These are phyloP conservation scores for Pollenia labialis DNA, from an alignment of 2,888 invertebrate genomes.

Conservation along the genomic window DNA sequence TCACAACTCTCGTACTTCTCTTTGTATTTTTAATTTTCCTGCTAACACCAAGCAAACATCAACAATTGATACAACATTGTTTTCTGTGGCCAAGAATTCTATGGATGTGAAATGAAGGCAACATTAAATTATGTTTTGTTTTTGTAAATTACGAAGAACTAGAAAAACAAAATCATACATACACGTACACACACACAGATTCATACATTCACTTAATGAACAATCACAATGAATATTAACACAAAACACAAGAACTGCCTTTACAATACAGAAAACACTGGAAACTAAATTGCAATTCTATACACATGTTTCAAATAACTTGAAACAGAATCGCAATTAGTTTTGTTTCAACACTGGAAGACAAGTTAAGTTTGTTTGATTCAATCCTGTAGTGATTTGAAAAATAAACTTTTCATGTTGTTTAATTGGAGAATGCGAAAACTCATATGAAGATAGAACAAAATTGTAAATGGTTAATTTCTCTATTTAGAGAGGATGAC, in stretches of 20 bases:
- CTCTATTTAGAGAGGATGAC: no score
- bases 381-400: background rate
- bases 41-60: background rate
- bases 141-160: conserved; percentile 37
- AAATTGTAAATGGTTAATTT: no score
- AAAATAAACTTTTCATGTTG: background rate
- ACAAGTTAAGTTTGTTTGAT: background rate
- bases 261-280: background rate
- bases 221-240: conserved; percentile 39
- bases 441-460: no score
- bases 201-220: conserved; percentile 15
- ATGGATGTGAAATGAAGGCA: conserved; percentile 58
- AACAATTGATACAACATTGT: conserved; percentile 61
- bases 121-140: conserved; percentile 55
- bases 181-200: background rate
- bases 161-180: background rate
- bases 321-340: conserved; percentile 48
- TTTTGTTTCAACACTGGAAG: background rate
- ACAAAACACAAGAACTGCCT: conserved; percentile 28
- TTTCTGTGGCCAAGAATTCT: conserved; percentile 50
- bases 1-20: background rate
- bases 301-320: conserved; percentile 25
- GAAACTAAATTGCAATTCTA: conserved; percentile 34
- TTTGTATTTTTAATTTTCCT: background rate
- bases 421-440: background rate